phyloP scores from a whole-genome alignment of 2,888 invertebrate genomes.

The Erebia palarica region DNA sequence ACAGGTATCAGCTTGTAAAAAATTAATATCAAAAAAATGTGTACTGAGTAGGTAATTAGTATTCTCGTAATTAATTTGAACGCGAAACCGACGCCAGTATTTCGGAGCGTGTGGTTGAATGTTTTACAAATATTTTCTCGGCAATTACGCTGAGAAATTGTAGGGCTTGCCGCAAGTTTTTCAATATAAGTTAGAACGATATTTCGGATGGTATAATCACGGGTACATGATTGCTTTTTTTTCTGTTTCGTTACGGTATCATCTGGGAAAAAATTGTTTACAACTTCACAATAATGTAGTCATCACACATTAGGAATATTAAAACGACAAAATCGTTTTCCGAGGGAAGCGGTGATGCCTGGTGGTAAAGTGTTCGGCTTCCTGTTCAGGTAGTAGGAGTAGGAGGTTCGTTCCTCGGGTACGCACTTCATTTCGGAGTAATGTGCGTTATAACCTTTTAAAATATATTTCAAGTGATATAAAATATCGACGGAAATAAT shows the following conservation, averaged over 20 bases:
- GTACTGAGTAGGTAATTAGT: background rate
- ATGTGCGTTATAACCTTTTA: too few species aligned
- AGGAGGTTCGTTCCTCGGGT: too few species aligned
- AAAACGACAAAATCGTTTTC: background rate
- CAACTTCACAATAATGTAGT: background rate
- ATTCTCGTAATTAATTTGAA: background rate
- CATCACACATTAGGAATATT: background rate
- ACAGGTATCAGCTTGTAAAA: too few species aligned
- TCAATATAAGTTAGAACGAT: slow-evolving; percentile 47
- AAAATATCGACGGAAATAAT: too few species aligned
- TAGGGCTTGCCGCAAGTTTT: slow-evolving; percentile 45
- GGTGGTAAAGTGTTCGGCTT: background rate
- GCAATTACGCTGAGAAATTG: slow-evolving; percentile 42
- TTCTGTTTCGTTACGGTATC: slow-evolving; percentile 12
- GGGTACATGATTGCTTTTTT: slow-evolving; percentile 20
- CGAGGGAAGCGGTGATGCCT: background rate
- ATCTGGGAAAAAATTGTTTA: background rate
- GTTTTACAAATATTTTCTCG: slow-evolving; percentile 37
- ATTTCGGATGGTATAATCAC: slow-evolving; percentile 30
- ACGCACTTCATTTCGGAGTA: background rate
- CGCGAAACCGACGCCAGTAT: background rate
- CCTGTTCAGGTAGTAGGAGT: background rate
- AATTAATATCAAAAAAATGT: too few species aligned
- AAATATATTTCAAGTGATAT: too few species aligned
- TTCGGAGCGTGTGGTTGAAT: slow-evolving; percentile 33